A percentile compares a stretch with the other conserved stretches of the same genome.
Evolutionary conservation across 1,140 invertebrate species (phyloP).

Genomic region (Drusus annulatus): DNA sequence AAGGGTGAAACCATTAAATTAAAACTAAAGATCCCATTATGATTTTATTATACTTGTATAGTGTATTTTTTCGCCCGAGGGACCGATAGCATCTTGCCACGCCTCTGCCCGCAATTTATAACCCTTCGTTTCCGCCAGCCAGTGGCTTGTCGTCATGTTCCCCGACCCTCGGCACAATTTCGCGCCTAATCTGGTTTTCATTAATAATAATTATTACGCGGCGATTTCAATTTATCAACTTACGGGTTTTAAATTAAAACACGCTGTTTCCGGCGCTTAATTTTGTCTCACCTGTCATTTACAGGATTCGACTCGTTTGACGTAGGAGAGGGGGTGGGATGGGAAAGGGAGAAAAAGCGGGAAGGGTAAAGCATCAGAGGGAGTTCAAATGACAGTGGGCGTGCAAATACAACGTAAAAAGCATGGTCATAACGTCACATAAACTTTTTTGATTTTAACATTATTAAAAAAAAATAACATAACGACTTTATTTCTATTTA

Average conservation of each 20-base stretch:
- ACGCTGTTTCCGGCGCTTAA: neutral
- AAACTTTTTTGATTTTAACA: no score
- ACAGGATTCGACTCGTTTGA: neutral
- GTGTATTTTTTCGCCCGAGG: no score
- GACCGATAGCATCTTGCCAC: neutral
- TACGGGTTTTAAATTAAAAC: slow-evolving; percentile 1
- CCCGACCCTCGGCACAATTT: neutral
- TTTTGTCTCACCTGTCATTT: slow-evolving; percentile 33
- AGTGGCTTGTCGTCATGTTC: neutral
- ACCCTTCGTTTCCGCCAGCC: neutral
- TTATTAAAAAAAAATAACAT: no score
- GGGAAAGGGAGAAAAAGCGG: neutral
- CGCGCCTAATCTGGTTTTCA: slow-evolving; percentile 1
- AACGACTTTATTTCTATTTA: no score
- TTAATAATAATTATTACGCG: slow-evolving; percentile 18
- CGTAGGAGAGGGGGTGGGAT: neutral
- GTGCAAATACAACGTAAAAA: no score
- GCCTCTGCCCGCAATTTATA: neutral
- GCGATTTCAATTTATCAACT: neutral
- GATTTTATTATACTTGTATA: no score
- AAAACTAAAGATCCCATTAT: no score
- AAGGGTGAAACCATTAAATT: no score
- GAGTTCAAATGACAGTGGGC: neutral
- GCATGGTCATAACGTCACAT: no score
- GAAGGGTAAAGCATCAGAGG: neutral